These are phyloP conservation scores for Meloe dianella DNA, from an alignment of 2,888 invertebrate genomes.

Conservation along the genomic window DNA sequence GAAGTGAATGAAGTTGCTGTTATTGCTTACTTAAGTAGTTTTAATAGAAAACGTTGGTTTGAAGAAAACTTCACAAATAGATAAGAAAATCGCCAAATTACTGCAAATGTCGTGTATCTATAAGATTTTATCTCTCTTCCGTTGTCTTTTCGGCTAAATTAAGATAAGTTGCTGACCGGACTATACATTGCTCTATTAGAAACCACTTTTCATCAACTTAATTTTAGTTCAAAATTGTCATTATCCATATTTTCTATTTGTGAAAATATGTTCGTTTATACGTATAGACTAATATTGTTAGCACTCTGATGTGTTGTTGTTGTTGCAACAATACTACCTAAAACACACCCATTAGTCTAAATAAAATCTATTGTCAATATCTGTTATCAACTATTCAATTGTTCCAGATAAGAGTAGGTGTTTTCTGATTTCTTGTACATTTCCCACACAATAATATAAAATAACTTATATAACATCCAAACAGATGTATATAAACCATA, in stretches of 20 bases:
- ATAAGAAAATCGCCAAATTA: too few species aligned
- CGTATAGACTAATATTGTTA: not conserved
- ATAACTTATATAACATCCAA: not conserved
- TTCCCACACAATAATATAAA: not conserved
- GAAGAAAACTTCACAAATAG: too few species aligned
- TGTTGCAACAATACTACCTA: not conserved
- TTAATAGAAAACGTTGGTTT: too few species aligned
- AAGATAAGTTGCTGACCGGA: too few species aligned
- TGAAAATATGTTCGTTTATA: not conserved
- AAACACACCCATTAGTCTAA: slow-evolving; percentile 2
- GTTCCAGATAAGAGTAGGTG: not conserved
- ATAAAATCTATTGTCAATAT: slow-evolving; percentile 2
- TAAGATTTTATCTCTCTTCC: too few species aligned
- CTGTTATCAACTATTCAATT: slow-evolving; percentile 4
- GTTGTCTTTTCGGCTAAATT: too few species aligned
- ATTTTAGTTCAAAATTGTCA: not conserved
- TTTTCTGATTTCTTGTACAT: not conserved
- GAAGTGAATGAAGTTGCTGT: too few species aligned
- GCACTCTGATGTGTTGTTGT: not conserved
- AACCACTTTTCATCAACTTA: too few species aligned
- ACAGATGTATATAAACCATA: not conserved
- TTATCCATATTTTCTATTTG: not conserved
- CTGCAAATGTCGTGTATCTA: too few species aligned
- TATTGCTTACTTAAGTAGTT: too few species aligned
- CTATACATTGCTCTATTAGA: too few species aligned